A percentile compares a stretch with the other conserved stretches of the same genome.
Evolutionary conservation across 1,140 invertebrate species (phyloP).

Genomic region (Thaumetopoea pityocampa): DNA sequence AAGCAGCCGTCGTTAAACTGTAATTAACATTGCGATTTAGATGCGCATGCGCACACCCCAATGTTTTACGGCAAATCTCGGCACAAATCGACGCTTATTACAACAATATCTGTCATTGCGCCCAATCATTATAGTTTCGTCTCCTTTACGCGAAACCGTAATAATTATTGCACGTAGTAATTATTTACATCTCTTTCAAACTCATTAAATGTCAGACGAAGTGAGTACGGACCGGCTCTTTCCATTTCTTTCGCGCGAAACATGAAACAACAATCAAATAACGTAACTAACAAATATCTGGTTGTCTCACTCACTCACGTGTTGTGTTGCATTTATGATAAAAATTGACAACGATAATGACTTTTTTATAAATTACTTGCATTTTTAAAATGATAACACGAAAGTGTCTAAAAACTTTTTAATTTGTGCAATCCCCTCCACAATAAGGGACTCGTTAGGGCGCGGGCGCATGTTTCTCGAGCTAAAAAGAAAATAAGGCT

Average conservation of each 20-base stretch:
- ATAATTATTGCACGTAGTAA: slow-evolving; percentile 56
- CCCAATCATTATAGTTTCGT: slow-evolving; percentile 58
- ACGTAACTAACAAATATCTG: slow-evolving; percentile 26
- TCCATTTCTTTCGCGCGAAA: slow-evolving; percentile 60
- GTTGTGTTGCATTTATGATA: slow-evolving; percentile 31
- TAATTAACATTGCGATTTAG: slow-evolving; percentile 56
- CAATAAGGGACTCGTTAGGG: slow-evolving; percentile 43
- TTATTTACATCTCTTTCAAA: slow-evolving; percentile 63
- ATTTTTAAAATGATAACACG: slow-evolving; percentile 53
- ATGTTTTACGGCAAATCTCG: slow-evolving; percentile 38
- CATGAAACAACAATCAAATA: slow-evolving; percentile 31
- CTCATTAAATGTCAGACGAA: slow-evolving; percentile 55
- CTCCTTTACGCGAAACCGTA: slow-evolving; percentile 58
- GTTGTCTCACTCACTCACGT: slow-evolving; percentile 37
- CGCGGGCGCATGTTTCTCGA: slow-evolving; percentile 45
- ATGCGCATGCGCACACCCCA: slow-evolving; percentile 40
- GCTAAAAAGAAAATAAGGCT: slow-evolving; percentile 60
- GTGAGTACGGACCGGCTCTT: slow-evolving; percentile 34
- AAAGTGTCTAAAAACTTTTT: slow-evolving; percentile 47
- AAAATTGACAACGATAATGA: slow-evolving; percentile 36
- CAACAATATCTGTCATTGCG: slow-evolving; percentile 63
- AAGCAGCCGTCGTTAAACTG: slow-evolving; percentile 38
- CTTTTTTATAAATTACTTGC: slow-evolving; percentile 41
- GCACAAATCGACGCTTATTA: slow-evolving; percentile 40
- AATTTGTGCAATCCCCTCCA: slow-evolving; percentile 44